Evolutionary conservation across 2,888 invertebrate species (phyloP).

Genomic region (Boloria selene): DNA sequence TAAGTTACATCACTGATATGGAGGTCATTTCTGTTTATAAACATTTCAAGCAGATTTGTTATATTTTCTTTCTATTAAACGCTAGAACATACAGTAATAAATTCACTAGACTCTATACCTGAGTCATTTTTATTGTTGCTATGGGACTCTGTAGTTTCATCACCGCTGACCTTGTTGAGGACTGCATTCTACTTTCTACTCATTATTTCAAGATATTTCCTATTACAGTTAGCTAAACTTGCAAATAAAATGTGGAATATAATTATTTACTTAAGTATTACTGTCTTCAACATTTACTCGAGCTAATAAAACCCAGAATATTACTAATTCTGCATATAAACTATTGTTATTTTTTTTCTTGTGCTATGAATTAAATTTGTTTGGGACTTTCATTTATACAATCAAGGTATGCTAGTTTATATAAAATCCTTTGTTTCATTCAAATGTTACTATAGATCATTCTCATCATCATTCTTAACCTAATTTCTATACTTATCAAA

Average conservation of each 20-base stretch:
- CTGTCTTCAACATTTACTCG: neutral
- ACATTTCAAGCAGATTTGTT: conserved; percentile 61
- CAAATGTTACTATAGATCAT: no score
- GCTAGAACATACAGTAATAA: neutral
- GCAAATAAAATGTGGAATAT: neutral
- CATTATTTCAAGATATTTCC: conserved; percentile 41
- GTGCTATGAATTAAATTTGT: no score
- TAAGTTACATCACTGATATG: conserved; percentile 72
- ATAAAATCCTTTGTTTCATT: no score
- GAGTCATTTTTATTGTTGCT: conserved; percentile 11
- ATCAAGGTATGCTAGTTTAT: no score
- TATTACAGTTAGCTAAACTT: neutral
- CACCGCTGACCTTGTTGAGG: conserved; percentile 57
- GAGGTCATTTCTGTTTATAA: conserved; percentile 80
- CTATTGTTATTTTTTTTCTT: no score
- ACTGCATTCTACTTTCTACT: conserved; percentile 61
- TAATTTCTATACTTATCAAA: no score
- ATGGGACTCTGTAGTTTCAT: conserved; percentile 48
- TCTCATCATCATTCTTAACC: no score
- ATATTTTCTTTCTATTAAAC: conserved; percentile 28
- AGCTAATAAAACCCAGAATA: neutral
- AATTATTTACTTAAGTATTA: neutral
- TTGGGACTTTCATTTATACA: no score
- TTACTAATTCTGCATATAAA: no score
- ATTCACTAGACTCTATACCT: conserved; percentile 5